Base-by-base conservation (phyloP, 92 coral and sea anemone genomes). In the Siderastrea siderea region DNA sequence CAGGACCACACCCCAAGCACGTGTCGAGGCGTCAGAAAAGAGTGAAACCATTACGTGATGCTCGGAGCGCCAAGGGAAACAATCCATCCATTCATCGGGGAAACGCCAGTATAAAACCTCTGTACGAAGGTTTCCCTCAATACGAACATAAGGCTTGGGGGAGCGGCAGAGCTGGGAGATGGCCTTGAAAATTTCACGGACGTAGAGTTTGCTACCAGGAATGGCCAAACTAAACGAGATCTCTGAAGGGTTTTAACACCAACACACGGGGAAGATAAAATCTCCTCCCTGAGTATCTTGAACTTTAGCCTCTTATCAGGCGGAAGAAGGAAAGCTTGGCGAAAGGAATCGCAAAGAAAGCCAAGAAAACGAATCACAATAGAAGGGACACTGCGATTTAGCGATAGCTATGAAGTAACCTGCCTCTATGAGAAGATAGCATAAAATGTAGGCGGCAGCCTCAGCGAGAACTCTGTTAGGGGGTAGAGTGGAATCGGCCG, bases 181-280 rank as follows among this genome's bases (percentile, higher is more conserved):
- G 38, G 38, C 38, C 38, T 26, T 26, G 38, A 26, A 26, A 26
- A 26, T 26, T 26, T 26, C 38, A 26, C 38, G 38, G 38, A 26
- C 38, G 38, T 89, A 89, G 19, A 92, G 69, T 50, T 89, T 89
- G 81, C 93, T 89, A 9, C 87, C 93, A 6, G 89, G 93, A n/a
- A 92, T 58, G 47, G 95, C 95, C 43, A 88, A 65, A 75, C 92
- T 88, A 46, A 88, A 88, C 46, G 88, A 89, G 15, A 89, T 45
- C 54, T 75, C 87, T 55, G 38, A 77, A 82, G 44, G 63, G 59
- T 66, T 48, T 68, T 66, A 43, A 86, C 62, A 52, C 59, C 13
- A 64, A 74, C 78, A 60, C 46, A 44, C 52, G 15, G 91, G 81
- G 74, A 52, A 45, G 77, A 59, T 47, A 71, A 68, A 72, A 71